Evolutionary conservation across 1,140 invertebrate species (phyloP), one percentile per base, ranked within the genome.

Genomic region (Lamellibrachia luymesi): DNA sequence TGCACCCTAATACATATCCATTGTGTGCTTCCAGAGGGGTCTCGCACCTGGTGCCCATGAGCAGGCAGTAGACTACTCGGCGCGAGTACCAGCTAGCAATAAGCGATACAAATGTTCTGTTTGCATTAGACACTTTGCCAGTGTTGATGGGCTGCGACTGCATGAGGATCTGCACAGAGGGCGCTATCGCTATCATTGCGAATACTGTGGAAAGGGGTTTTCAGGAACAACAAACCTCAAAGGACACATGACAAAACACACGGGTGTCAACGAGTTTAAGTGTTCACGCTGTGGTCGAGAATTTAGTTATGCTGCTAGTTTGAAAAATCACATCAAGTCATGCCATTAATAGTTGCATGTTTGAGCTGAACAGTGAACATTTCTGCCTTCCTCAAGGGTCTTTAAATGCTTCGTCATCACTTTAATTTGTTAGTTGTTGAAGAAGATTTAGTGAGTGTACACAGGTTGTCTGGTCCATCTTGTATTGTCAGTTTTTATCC

Each of bases 211-310:
- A 50, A 93, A 93, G 51, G 93, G 93, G 4, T 93, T 90, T 90
- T 91, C 80, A 8, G 90, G 90, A 38, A 93, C 80, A 49, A 91
- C 80, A 22, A 90, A 93, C 17, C 90, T 91, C 17, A 4, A 89
- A 51, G 90, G 90, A 51, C 93, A 93, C 51, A 22, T 93, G 50
- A 25, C 93, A 92, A 97, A 97, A 52, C 98, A 98, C 95, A 98
- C 97, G 90, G 97, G 97, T n/a, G 97, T 97, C 94, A 96, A 96
- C 94, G 97, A 97, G 8, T 97, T 97, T 93, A 95, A 96, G 90
- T 97, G 98, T 96, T 97, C 98, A 95, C 95, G 97, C 94, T 97
- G 97, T 95, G 95, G 96, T 2, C 97, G 97, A 95, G 96, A 96
- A 91, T 98, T 98, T 95, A 97, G 97, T 10, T 97, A 80, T 80